Conservation (phyloP, 2,888 invertebrate genomes). For the Pardosa pseudoannulata region DNA sequence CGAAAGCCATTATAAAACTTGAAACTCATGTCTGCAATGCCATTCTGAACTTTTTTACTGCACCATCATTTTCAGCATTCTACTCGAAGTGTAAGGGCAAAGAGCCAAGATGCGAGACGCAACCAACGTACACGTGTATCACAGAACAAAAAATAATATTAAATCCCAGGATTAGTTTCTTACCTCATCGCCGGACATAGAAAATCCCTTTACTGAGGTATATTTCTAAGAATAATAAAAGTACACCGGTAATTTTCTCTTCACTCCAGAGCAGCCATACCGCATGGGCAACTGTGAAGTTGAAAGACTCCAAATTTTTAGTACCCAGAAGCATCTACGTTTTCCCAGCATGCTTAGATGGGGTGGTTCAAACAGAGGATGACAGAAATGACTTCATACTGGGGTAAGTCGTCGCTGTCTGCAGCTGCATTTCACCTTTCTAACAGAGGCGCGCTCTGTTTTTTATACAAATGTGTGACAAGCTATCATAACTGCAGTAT, state of each 20-base stretch:
- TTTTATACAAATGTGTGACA: no score
- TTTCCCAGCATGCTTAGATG: background rate
- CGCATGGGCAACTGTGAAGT: background rate
- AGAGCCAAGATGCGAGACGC: background rate
- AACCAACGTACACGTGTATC: background rate
- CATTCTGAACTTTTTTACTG: no score
- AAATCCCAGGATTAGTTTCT: background rate
- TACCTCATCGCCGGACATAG: conserved; percentile 10
- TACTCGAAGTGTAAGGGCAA: no score
- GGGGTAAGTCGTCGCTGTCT: no score
- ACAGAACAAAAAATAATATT: background rate
- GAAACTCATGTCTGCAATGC: no score
- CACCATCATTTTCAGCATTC: no score
- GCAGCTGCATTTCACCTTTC: no score
- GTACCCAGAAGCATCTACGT: background rate
- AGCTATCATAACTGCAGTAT: no score
- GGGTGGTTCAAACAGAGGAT: background rate
- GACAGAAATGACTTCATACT: no score
- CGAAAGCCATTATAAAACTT: no score
- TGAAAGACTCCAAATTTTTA: background rate
- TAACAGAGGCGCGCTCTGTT: no score
- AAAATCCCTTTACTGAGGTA: background rate
- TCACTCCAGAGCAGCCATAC: background rate
- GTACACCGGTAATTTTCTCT: no score
- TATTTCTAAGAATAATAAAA: background rate